Conservation (phyloP, 2,113 vertebrate species). For the Cavia aperea region DNA sequence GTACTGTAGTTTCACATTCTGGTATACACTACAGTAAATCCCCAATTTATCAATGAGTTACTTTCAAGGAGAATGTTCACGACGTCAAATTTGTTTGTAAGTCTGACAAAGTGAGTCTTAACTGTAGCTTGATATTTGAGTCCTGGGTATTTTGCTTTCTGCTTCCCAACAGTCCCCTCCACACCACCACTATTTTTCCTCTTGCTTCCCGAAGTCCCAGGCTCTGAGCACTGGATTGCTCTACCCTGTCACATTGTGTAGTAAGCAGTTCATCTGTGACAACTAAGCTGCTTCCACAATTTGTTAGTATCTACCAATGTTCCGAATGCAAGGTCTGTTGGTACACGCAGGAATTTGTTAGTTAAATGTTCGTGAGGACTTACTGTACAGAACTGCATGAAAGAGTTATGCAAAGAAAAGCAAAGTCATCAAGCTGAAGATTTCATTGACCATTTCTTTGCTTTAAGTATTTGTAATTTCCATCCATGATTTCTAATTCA, state of each 20-base stretch:
- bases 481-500: neutral
- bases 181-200: neutral
- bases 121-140: neutral
- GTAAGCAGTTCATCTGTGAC: neutral
- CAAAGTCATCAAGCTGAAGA: neutral
- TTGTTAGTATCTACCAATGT: neutral
- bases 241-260: neutral
- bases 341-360: neutral
- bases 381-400: neutral
- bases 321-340: neutral
- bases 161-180: neutral
- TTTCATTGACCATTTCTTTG: neutral
- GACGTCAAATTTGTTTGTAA: neutral
- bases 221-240: neutral
- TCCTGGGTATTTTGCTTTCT: neutral
- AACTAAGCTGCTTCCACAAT: neutral
- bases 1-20: neutral
- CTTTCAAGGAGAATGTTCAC: neutral
- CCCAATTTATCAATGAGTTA: too few relatives aligned
- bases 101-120: neutral
- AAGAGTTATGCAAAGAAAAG: neutral
- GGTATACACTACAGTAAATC: neutral
- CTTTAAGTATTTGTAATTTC: neutral
- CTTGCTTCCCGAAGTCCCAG: neutral
- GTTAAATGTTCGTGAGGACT: neutral